These are phyloP conservation scores for Hypocryptadius cinnamomeus DNA, from an alignment of 2,113 vertebrate species.

Conservation along the genomic window DNA sequence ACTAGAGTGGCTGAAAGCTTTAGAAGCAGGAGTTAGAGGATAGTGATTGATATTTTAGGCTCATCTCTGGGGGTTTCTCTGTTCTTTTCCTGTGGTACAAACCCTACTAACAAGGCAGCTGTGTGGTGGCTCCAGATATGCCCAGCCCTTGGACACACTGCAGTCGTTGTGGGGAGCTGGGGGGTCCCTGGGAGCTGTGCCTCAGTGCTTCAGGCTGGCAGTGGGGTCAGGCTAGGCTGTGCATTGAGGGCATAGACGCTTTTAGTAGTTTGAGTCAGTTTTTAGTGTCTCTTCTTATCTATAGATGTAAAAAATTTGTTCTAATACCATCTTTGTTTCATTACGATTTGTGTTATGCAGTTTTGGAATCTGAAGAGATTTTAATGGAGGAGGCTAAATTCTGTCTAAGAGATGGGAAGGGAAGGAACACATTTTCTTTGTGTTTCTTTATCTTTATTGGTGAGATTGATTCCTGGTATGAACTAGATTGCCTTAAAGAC, in stretches of 20 bases:
- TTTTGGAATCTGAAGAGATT: not conserved
- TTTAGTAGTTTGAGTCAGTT: not conserved
- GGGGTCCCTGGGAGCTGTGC: not conserved
- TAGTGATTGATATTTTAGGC: not conserved
- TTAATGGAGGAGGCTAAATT: not conserved
- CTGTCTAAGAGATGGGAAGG: not conserved
- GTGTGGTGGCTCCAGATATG: not conserved
- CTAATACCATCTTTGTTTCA: not conserved
- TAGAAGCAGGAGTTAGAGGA: not conserved
- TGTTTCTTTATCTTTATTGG: not conserved
- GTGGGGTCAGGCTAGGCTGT: not conserved
- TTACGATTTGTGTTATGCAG: not conserved
- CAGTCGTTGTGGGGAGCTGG: rapidly evolving
- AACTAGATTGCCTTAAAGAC: not conserved
- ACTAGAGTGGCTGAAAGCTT: not conserved
- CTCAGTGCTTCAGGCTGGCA: not conserved
- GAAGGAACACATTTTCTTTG: not conserved
- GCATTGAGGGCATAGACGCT: not conserved
- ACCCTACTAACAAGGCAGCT: not conserved
- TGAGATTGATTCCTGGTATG: not conserved
- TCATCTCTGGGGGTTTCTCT: not conserved
- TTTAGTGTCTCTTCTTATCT: rapidly evolving
- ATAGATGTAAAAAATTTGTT: not conserved
- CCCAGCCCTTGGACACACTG: rapidly evolving
- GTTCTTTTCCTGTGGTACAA: not conserved